Base-by-base conservation (phyloP, 1,140 invertebrate genomes). In the Pseudomyrmex flavicornis region DNA sequence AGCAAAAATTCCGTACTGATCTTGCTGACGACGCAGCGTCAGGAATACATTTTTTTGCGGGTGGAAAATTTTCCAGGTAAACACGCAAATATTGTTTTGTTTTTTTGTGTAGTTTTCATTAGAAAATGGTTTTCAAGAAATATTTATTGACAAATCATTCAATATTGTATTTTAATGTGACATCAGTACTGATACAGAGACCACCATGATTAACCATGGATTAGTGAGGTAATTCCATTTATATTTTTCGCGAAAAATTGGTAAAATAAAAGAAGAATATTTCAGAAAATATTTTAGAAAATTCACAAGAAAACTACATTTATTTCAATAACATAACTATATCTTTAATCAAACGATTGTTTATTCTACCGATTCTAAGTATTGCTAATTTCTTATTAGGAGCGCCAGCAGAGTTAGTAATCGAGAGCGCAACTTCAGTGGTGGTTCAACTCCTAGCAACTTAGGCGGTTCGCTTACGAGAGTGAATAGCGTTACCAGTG, bases 1-100 rank as follows among this genome's bases (percentile, higher is more conserved):
- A 95, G 91, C 95, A 95, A 91, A 96, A 96, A 93, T 96, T 96
- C 92, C 94, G 94, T 75, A 76, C 82, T 10, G 95, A 95, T 72
- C 93, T 94, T 75, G 96, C 95, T 26, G 96, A 97, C 82, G 96
- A 96, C 90, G 96, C 96, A 1, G 94, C 93, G 15, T 96, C 96
- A 13, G 96, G 96, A 4, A 97, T 97, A 85, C 96, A 97, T 84
- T 97, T 97, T 89, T 96, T 96, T 8, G 97, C 95, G 0, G 94
- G 94, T 1, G 94, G 95, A 63, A 94, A 94, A 86, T 87, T 94
- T 62, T 94, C 93, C 9, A 90, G 93, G 93, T 93, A 85, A 61
- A 65, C 17, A 15, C 10, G 35, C 35, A 35, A 35, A 66, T 2
- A 35, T 80, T 17, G 35, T 9, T 59, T 35, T 5, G 5, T 35